Evolutionary conservation across 2,888 invertebrate genomes (phyloP), one percentile per base, ranked within the genome.

Genomic region (Drosophila pullipes): DNA sequence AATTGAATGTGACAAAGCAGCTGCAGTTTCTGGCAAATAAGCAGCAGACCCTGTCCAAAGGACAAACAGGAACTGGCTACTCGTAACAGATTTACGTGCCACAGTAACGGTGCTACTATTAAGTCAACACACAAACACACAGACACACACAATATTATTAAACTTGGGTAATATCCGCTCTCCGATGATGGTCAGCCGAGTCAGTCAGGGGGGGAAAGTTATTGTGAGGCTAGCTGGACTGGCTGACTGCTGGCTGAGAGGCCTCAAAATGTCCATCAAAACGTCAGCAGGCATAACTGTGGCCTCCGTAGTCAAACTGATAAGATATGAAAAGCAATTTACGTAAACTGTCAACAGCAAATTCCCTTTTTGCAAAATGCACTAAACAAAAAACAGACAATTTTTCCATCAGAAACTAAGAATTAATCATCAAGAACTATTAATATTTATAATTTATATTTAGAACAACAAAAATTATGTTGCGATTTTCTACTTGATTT

Each of bases 301-400:
- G 67, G 69, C 73, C 62, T 44, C 58, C 67, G 50, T 70, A 66
- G 73, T 57, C 69, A 39, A 59, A 70, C 69, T 74, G 81, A 89
- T 79, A 86, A 81, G 89, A 83, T 85, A 87, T 74, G 77, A 83
- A 89, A 87, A 82, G 87, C 82, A 88, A 87, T 89, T 87, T 87
- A 83, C 87, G 82, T 85, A 76, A 87, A 83, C 90, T 89, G 90
- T 83, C 90, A 87, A 74, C 78, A 72, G 75, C 89, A 89, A 87
- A 89, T 83, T 81, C 76, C 70, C 59, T 81, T 81, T 47, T 62
- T 59, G 67, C 55, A 59, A 44, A 25, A 31, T 58, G 58, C 58
- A 58, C 58, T 31, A 31, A 3, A 11, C n/a, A 10, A 58, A 58
- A 44, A 44, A 4, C 18, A 3, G 1, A 4, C 18, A 18, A 25